Conservation (phyloP, 2,888 invertebrate genomes). For the Metallyticus violacea region DNA sequence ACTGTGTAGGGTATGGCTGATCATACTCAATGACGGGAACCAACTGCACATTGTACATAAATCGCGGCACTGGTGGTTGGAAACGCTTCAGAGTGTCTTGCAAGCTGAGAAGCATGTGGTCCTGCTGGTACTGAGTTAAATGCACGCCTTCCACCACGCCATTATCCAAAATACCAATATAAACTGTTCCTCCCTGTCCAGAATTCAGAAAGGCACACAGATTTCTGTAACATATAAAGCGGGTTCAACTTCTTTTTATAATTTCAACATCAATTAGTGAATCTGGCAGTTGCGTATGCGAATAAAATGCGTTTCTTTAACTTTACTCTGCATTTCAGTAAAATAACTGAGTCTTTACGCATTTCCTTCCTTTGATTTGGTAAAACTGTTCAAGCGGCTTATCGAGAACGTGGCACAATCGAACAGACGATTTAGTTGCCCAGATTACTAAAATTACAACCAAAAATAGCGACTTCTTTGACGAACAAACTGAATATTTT, state of each 20-base stretch:
- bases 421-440: too few species aligned
- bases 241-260: background rate
- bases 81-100: constrained; percentile 34
- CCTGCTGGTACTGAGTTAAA: constrained; percentile 42
- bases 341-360: too few species aligned
- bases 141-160: constrained; percentile 42
- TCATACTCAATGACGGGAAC: constrained; percentile 32
- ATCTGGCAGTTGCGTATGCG: background rate
- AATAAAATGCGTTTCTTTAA: too few species aligned
- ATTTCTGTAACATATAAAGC: constrained; percentile 38
- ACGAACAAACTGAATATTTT: too few species aligned
- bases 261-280: background rate
- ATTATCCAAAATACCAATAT: constrained; percentile 44
- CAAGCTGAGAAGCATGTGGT: constrained; percentile 35
- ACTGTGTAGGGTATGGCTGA: constrained; percentile 2
- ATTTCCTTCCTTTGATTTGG: too few species aligned
- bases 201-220: constrained; percentile 46
- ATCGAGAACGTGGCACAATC: too few species aligned
- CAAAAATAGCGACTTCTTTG: too few species aligned
- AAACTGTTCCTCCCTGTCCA: constrained; percentile 44
- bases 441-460: too few species aligned
- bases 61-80: constrained; percentile 34
- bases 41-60: constrained; percentile 32
- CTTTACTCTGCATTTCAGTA: too few species aligned
- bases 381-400: too few species aligned